These are phyloP conservation scores for Noctua janthe DNA, from an alignment of 2,888 invertebrate species.

Conservation along the genomic window DNA sequence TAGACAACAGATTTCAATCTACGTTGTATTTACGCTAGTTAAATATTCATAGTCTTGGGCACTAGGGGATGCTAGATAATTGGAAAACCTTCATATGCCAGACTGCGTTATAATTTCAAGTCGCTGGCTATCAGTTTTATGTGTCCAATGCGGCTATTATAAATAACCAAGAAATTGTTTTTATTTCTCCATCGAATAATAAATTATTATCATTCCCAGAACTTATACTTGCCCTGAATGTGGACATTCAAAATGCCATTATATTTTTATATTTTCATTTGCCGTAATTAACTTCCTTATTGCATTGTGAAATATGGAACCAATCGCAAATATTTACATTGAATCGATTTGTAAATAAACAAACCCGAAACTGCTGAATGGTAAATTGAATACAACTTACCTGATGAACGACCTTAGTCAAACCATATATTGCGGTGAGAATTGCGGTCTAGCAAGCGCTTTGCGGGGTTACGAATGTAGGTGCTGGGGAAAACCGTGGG, in stretches of 20 bases:
- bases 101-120: slow-evolving; percentile 1
- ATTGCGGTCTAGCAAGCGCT: slow-evolving; percentile 50
- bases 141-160: neutral
- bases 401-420: slow-evolving; percentile 18
- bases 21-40: slow-evolving; percentile 4
- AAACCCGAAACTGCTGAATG: slow-evolving; percentile 2
- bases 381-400: slow-evolving; percentile 26
- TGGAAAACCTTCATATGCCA: neutral
- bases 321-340: slow-evolving; percentile 23
- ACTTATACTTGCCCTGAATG: neutral
- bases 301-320: slow-evolving; percentile 4
- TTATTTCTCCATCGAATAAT: neutral
- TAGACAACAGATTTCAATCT: slow-evolving; percentile 25
- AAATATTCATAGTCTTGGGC: slow-evolving; percentile 31
- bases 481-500: slow-evolving; percentile 46
- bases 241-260: too few relatives aligned
- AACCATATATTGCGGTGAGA: slow-evolving; percentile 31
- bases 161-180: neutral
- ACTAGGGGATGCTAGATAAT: slow-evolving; percentile 23
- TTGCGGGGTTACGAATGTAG: neutral
- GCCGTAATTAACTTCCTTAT: neutral
- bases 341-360: slow-evolving; percentile 20
- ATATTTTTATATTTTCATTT: neutral
- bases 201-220: neutral
- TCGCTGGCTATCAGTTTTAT: neutral